A percentile compares a stretch with the other conserved stretches of the same genome.
Evolutionary conservation across 1,140 invertebrate genomes (phyloP).

Genomic region (Cepaea nemoralis): DNA sequence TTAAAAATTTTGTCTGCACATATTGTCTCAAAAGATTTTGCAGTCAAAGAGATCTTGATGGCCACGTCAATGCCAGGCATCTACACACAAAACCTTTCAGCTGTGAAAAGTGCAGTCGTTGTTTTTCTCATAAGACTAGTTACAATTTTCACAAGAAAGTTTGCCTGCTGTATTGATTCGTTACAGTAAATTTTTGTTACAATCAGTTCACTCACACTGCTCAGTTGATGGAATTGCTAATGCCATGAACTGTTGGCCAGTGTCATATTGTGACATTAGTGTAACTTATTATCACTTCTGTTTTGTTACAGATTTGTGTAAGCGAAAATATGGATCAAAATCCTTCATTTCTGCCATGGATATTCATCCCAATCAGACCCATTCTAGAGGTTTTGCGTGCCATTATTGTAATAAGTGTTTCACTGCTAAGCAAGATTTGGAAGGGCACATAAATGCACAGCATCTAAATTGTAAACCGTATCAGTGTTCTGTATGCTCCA

Average conservation of each 20-base stretch:
- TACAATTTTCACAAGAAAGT: constrained; percentile 39
- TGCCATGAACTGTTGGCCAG: background rate
- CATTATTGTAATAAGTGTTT: constrained; percentile 38
- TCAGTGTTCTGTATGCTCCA: constrained; percentile 39
- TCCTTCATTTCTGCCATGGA: background rate
- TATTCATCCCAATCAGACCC: background rate
- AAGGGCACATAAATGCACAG: constrained; percentile 43
- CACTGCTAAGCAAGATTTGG: constrained; percentile 42
- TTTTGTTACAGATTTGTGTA: constrained; percentile 32
- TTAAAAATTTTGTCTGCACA: constrained; percentile 31
- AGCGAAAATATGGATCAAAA: constrained; percentile 17
- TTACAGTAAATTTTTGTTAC: too few relatives aligned
- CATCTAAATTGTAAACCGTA: constrained; percentile 43
- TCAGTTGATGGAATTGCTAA: too few relatives aligned
- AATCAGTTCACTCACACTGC: too few relatives aligned
- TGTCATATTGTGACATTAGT: background rate
- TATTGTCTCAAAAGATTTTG: constrained; percentile 39
- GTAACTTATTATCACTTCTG: constrained; percentile 3
- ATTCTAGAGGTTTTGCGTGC: constrained; percentile 36
- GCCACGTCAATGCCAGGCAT: constrained; percentile 37
- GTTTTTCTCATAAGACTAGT: constrained; percentile 37
- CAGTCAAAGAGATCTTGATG: constrained; percentile 27
- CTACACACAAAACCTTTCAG: constrained; percentile 34
- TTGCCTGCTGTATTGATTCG: background rate
- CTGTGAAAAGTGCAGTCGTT: constrained; percentile 33